Evolutionary conservation across 2,888 invertebrate species (phyloP).

Genomic region (Prosopocoilus inquinatus): DNA sequence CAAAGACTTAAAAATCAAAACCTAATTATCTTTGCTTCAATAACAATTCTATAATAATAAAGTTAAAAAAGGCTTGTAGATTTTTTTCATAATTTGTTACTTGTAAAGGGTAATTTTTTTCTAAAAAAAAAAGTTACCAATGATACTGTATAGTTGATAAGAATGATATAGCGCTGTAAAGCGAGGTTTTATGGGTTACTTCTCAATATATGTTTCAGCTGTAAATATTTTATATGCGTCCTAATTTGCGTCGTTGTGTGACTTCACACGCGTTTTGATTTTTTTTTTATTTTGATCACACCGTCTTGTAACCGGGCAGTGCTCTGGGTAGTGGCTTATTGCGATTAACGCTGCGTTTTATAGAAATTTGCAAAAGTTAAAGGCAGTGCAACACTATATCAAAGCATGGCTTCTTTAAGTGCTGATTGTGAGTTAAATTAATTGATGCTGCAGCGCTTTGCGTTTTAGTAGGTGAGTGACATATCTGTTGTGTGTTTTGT

Average conservation of each 20-base stretch:
- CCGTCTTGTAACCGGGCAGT: slow-evolving; percentile 8
- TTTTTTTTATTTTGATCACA: slow-evolving; percentile 14
- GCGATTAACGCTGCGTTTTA: slow-evolving; percentile 9
- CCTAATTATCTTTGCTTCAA: not conserved
- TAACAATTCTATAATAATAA: not conserved
- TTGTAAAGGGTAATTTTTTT: not conserved
- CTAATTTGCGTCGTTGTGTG: slow-evolving; percentile 8
- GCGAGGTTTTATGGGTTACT: slow-evolving; percentile 17
- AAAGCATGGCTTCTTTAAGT: slow-evolving; percentile 29
- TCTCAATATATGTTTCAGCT: not conserved
- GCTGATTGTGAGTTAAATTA: slow-evolving; percentile 5
- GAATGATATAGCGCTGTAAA: not conserved
- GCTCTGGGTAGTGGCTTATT: slow-evolving; percentile 9
- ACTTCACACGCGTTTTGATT: slow-evolving; percentile 13
- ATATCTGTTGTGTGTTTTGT: slow-evolving; percentile 22
- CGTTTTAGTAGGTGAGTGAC: slow-evolving; percentile 23
- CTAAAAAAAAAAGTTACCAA: slow-evolving; percentile 18
- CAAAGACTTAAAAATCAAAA: too few relatives aligned
- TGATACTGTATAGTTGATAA: slow-evolving; percentile 5
- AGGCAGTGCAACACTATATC: not conserved
- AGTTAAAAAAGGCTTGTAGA: too few relatives aligned
- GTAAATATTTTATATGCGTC: slow-evolving; percentile 11
- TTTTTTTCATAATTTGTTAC: not conserved
- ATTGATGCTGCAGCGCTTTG: slow-evolving; percentile 31
- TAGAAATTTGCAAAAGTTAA: slow-evolving; percentile 1